phyloP scores from a whole-genome alignment of 2,113 vertebrate genomes.

The Rhinichthys klamathensis region DNA sequence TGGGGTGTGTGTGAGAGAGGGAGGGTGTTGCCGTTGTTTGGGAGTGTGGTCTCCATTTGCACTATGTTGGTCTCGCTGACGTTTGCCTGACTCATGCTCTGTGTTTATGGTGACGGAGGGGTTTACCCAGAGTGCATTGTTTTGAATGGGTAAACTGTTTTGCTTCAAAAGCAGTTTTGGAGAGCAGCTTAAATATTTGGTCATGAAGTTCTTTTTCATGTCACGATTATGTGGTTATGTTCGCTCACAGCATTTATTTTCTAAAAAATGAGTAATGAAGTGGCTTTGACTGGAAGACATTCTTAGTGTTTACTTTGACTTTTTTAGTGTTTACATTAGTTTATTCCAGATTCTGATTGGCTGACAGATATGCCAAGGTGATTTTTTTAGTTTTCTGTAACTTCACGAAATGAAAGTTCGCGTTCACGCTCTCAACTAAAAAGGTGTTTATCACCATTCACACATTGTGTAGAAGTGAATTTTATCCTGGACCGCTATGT shows the following conservation, averaged over 20 bases:
- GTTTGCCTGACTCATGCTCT: conserved; percentile 53
- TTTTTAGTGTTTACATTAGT: too few relatives aligned
- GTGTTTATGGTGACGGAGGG: conserved; percentile 54
- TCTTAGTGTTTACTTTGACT: background rate
- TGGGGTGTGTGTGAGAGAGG: conserved; percentile 16
- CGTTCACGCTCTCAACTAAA: background rate
- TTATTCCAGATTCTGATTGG: background rate
- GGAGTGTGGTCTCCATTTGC: conserved; percentile 53
- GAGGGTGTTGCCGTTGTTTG: conserved; percentile 39
- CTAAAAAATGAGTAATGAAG: background rate
- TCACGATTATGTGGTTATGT: background rate
- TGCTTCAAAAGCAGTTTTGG: conserved; percentile 13
- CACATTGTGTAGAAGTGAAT: background rate
- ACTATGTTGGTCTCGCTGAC: conserved; percentile 52
- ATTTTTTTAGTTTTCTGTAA: background rate
- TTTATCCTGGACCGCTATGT: background rate
- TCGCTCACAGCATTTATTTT: background rate
- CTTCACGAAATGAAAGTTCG: background rate
- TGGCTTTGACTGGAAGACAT: background rate
- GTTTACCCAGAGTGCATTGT: conserved; percentile 48
- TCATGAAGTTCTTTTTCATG: conserved; percentile 1
- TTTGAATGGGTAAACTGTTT: conserved; percentile 30
- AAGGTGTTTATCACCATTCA: background rate
- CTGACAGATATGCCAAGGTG: background rate
- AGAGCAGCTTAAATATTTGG: conserved; percentile 26